These are phyloP conservation scores for Hexactinellida sp. DNA, from an alignment of 37 sponge, comb jelly and placozoan genomes.

Conservation along the genomic window DNA sequence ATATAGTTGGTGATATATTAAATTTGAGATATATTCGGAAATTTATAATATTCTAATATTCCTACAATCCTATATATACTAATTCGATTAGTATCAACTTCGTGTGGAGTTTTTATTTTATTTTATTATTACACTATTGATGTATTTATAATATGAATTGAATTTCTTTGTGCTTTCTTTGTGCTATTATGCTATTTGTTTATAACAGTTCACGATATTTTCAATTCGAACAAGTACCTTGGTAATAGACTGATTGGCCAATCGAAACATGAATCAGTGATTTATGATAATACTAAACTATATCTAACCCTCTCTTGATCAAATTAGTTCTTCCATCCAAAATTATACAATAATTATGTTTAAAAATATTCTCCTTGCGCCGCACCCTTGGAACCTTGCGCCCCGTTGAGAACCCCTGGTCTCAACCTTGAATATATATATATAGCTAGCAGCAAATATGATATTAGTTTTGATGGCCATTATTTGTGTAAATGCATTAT, in stretches of 20 bases:
- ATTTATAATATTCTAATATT: background rate
- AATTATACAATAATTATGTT: background rate
- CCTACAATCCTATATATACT: constrained; percentile 14
- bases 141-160: background rate
- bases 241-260: background rate
- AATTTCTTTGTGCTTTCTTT: background rate
- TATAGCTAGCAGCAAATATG: too few relatives aligned
- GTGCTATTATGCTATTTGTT: background rate
- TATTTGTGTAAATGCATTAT: too few relatives aligned
- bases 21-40: background rate
- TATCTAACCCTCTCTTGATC: background rate
- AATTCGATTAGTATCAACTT: constrained; percentile 1
- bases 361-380: background rate
- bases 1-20: background rate
- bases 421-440: too few relatives aligned
- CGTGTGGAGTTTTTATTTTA: too few relatives aligned
- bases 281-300: background rate
- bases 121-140: background rate
- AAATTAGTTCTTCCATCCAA: background rate
- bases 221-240: background rate
- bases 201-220: background rate
- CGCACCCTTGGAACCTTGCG: too few relatives aligned
- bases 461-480: too few relatives aligned
- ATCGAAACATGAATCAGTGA: background rate
- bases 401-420: too few relatives aligned